These are phyloP conservation scores for Brachystomella parvula DNA, from an alignment of 1,140 invertebrate genomes.

Conservation along the genomic window DNA sequence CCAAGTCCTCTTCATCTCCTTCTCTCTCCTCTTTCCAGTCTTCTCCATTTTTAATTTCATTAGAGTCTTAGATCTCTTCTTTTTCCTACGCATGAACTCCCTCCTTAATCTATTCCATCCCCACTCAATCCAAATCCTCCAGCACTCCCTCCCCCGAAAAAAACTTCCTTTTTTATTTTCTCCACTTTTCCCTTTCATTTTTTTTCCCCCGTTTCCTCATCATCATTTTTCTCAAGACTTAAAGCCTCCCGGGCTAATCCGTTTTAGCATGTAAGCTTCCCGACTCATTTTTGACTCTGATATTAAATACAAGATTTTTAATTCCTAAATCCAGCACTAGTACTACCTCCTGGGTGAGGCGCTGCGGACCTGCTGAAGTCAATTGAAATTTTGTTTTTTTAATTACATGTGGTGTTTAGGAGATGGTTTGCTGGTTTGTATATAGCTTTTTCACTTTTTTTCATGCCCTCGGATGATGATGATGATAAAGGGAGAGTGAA, in stretches of 20 bases:
- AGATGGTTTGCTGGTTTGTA: too few relatives aligned
- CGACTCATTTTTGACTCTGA: too few relatives aligned
- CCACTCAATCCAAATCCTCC: conserved; percentile 1
- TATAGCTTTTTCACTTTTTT: too few relatives aligned
- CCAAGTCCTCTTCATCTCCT: background rate
- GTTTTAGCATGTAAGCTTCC: too few relatives aligned
- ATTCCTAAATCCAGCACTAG: too few relatives aligned
- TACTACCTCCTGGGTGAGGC: too few relatives aligned
- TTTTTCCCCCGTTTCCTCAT: conserved; percentile 12
- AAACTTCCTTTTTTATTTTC: conserved; percentile 1
- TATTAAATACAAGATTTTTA: too few relatives aligned
- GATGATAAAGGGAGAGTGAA: conserved; percentile 16
- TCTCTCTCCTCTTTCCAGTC: conserved; percentile 8
- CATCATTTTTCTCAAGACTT: conserved; percentile 2
- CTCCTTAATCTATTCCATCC: conserved; percentile 12
- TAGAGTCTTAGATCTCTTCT: conserved; percentile 34
- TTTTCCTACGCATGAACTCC: conserved; percentile 33
- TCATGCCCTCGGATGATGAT: too few relatives aligned
- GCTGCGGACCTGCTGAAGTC: too few relatives aligned
- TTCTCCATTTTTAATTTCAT: conserved; percentile 37
- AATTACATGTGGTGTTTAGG: too few relatives aligned
- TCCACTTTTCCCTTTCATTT: conserved; percentile 12
- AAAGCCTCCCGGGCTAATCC: background rate
- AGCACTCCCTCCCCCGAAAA: background rate
- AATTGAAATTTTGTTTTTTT: too few relatives aligned